Percentiles rank a stretch among this genome's conserved stretches.
These are phyloP conservation scores for Prietella phreatophila DNA, from an alignment of 2,113 vertebrate species.

Conservation along the genomic window DNA sequence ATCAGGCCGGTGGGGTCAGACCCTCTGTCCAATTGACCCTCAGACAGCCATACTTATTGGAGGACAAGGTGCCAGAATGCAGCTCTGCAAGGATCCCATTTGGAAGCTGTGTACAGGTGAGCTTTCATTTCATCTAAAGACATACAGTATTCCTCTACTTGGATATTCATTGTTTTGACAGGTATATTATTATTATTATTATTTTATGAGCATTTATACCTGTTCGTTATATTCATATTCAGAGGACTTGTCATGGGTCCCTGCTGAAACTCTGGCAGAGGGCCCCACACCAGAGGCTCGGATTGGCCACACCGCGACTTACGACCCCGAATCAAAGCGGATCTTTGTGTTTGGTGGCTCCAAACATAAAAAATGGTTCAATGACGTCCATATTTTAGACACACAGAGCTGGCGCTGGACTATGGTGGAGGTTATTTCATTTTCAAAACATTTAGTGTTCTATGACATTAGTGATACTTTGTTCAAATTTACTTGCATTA, in stretches of 20 bases:
- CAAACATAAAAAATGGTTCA: conserved; percentile 78
- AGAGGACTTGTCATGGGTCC: conserved; percentile 75
- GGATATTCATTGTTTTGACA: neutral
- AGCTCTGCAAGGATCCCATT: conserved; percentile 75
- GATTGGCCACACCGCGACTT: conserved; percentile 73
- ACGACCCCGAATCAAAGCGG: conserved; percentile 66
- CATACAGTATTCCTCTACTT: neutral
- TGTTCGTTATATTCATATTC: conserved; percentile 35
- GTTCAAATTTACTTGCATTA: no score
- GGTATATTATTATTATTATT: no score
- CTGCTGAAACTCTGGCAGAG: conserved; percentile 71
- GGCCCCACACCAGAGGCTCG: conserved; percentile 74
- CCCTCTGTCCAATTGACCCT: conserved; percentile 70
- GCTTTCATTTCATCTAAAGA: conserved; percentile 7
- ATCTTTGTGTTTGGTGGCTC: conserved; percentile 78
- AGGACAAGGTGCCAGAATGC: conserved; percentile 73
- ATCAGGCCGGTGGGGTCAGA: conserved; percentile 74
- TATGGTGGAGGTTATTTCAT: conserved; percentile 68
- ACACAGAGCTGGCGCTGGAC: conserved; percentile 77
- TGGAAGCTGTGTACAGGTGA: conserved; percentile 77
- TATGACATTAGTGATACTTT: neutral
- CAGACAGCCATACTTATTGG: conserved; percentile 75
- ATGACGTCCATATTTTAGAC: conserved; percentile 76
- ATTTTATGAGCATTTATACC: neutral
- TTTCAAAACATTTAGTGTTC: neutral